A percentile compares a stretch with the other conserved stretches of the same genome.
Evolutionary conservation across 2,888 invertebrate species (phyloP).

Genomic region (Alviniconcha strummeri): DNA sequence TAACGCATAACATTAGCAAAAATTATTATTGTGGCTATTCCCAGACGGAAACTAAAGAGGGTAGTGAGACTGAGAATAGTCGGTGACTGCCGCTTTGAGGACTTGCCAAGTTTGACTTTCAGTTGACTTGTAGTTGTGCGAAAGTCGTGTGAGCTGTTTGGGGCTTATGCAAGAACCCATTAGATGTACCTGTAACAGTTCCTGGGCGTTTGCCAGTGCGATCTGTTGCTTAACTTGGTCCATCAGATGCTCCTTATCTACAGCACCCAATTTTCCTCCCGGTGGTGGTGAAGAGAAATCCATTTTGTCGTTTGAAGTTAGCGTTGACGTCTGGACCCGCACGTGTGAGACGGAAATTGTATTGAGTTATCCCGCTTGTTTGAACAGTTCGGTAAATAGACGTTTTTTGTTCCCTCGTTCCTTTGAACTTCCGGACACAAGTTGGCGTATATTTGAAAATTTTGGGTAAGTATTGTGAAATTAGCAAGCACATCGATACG

Average conservation of each 20-base stretch:
- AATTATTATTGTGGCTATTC: no score
- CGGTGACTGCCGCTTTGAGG: no score
- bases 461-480: no score
- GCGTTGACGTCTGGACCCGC: background rate
- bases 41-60: no score
- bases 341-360: slow-evolving; percentile 4
- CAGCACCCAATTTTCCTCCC: slow-evolving; percentile 43
- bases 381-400: background rate
- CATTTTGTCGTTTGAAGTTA: slow-evolving; percentile 42
- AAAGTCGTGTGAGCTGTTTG: background rate
- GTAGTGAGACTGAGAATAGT: no score
- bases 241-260: slow-evolving; percentile 79
- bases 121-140: background rate
- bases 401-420: background rate
- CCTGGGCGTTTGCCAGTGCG: slow-evolving; percentile 94
- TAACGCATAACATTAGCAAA: no score
- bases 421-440: no score
- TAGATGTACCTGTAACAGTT: slow-evolving; percentile 85
- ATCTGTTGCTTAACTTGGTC: slow-evolving; percentile 96
- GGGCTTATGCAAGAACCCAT: background rate
- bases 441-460: no score
- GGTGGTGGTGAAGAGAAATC: slow-evolving; percentile 50
- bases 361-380: background rate
- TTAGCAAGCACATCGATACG: no score
- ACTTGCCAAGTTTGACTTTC: background rate